Conservation (phyloP, 2,113 vertebrate genomes). For the Oryzias melastigma region DNA sequence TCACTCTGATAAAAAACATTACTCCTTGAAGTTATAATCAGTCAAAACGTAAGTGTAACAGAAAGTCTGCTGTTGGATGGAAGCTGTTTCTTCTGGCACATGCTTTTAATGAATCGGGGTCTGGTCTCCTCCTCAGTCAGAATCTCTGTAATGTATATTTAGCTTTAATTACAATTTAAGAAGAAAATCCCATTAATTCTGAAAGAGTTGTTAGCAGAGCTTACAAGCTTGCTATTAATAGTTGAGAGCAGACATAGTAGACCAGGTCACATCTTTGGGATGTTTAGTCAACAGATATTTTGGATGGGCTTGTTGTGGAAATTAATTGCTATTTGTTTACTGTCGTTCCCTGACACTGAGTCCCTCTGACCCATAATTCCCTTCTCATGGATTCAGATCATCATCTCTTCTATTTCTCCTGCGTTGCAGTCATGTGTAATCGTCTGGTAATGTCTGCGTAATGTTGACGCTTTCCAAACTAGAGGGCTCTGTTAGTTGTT, state of each 20-base stretch:
- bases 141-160: too few relatives aligned
- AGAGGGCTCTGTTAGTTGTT: conserved; percentile 32
- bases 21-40: too few relatives aligned
- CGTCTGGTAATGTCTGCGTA: conserved; percentile 55
- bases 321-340: conserved; percentile 35
- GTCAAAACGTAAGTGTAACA: too few relatives aligned
- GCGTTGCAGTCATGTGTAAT: conserved; percentile 56
- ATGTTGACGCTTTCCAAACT: conserved; percentile 56
- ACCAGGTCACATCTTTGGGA: not conserved
- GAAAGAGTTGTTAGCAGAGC: not conserved
- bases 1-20: too few relatives aligned
- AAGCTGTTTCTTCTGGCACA: too few relatives aligned
- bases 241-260: not conserved
- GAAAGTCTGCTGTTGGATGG: too few relatives aligned
- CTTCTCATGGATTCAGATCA: conserved; percentile 24
- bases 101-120: too few relatives aligned
- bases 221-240: not conserved
- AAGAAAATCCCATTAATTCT: not conserved
- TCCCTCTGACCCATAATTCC: conserved; percentile 40
- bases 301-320: conserved; percentile 13
- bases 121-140: too few relatives aligned
- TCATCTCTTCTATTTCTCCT: conserved; percentile 25
- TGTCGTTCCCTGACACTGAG: conserved; percentile 17
- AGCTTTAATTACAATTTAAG: conserved; percentile 1
- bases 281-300: conserved; percentile 4